phyloP scores from a whole-genome alignment of 2,888 invertebrate species.

The Villa cingulata region DNA sequence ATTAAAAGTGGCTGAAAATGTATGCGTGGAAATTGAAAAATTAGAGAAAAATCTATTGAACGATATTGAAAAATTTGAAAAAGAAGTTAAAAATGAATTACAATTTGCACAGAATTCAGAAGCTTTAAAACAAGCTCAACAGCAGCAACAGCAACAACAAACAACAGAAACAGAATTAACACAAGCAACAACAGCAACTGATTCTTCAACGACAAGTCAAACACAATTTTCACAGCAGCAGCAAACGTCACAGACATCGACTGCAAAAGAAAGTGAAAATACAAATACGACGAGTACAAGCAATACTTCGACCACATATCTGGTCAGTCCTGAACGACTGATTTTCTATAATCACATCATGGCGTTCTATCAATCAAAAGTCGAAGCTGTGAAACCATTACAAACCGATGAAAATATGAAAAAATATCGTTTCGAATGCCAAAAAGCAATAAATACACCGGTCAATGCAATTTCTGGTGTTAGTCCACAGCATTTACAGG shows the following conservation, averaged over 20 bases:
- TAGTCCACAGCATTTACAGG: slow-evolving; percentile 49
- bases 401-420: slow-evolving; percentile 48
- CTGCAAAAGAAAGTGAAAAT: slow-evolving; percentile 14
- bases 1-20: slow-evolving; percentile 41
- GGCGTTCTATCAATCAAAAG: slow-evolving; percentile 44
- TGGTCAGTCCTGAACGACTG: slow-evolving; percentile 41
- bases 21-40: slow-evolving; percentile 37
- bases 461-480: slow-evolving; percentile 74
- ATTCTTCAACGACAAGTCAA: slow-evolving; percentile 2
- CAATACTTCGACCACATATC: slow-evolving; percentile 22
- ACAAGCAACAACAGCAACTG: slow-evolving; percentile 11
- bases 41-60: slow-evolving; percentile 36
- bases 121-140: neutral
- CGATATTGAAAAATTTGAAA: slow-evolving; percentile 26
- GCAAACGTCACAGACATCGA: slow-evolving; percentile 11
- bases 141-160: slow-evolving; percentile 14
- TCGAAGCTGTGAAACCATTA: slow-evolving; percentile 45
- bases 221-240: slow-evolving; percentile 5
- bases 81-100: neutral
- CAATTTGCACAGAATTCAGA: neutral
- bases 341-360: slow-evolving; percentile 44
- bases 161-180: slow-evolving; percentile 15
- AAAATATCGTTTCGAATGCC: slow-evolving; percentile 67
- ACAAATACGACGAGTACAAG: too few relatives aligned
- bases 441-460: slow-evolving; percentile 76